Evolutionary conservation across 2,888 invertebrate genomes (phyloP).

Genomic region (Iselma pallidipennis): DNA sequence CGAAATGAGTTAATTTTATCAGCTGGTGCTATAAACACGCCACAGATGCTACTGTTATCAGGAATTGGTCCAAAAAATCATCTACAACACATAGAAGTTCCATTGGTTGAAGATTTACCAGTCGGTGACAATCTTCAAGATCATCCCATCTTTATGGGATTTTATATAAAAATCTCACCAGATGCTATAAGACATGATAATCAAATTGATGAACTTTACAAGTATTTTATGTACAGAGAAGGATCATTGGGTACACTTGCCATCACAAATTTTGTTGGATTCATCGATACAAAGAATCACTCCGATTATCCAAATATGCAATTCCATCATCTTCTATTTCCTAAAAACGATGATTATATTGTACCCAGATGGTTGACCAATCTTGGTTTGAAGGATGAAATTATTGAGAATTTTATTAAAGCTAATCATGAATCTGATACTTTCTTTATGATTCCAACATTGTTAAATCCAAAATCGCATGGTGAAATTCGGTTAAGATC

Average conservation of each 20-base stretch:
- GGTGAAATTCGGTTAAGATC: conserved; percentile 62
- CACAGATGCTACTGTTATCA: conserved; percentile 71
- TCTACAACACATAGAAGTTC: conserved; percentile 56
- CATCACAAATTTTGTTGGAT: conserved; percentile 56
- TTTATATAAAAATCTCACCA: conserved; percentile 26
- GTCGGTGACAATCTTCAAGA: conserved; percentile 64
- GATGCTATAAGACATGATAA: conserved; percentile 9
- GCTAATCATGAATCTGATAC: conserved; percentile 16
- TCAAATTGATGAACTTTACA: conserved; percentile 45
- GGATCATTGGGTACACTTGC: conserved; percentile 58
- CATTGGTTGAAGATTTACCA: conserved; percentile 55
- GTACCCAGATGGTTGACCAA: conserved; percentile 17
- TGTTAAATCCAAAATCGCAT: conserved; percentile 57
- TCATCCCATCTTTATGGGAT: conserved; percentile 54
- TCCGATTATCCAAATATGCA: conserved; percentile 60
- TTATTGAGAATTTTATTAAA: conserved; percentile 18
- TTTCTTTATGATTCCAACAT: conserved; percentile 20
- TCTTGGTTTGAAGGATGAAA: conserved; percentile 44
- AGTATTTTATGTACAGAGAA: conserved; percentile 58
- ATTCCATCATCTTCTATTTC: conserved; percentile 32
- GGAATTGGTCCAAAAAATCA: conserved; percentile 64
- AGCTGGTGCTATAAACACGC: conserved; percentile 68
- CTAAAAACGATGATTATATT: conserved; percentile 42
- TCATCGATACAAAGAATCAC: conserved; percentile 57
- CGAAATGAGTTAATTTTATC: conserved; percentile 67